Base-by-base conservation (phyloP, 1,140 invertebrate species). In the Dreissena polymorpha region DNA sequence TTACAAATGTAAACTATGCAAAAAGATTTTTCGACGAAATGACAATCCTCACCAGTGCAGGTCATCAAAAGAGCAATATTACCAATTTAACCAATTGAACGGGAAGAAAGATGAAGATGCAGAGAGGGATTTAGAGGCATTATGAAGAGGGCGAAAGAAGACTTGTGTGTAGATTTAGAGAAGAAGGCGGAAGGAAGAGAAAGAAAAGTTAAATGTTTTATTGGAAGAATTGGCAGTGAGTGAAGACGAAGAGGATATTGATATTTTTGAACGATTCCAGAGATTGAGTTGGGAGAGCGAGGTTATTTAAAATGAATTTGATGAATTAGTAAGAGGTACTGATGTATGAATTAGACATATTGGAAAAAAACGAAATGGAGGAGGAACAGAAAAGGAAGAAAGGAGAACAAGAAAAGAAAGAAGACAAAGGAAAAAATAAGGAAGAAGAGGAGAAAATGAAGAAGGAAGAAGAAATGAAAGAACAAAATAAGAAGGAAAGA, bases 21-120 rank as follows among this genome's bases (percentile, higher is more conserved):
- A 13, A 21, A 65, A 53, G n/a, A 76, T 76, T 1, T 76, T 65
- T 10, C 0, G 73, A 65, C 27, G 60, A 49, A 76, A 76, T 49
- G 73, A 76, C 27, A 76, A 65, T 49, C 73, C 73, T 1, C 73
- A 76, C n/a, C 18, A 10, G 5, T 76, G 73, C 27, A 64, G 60
- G 18, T 18, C 57, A 12, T 10, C 10, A 16, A 76, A 21, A 49
- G n/a, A 21, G 8, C 18, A 76, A n/a, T 64, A 49, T 51, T 2
- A 57, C 14, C n/a, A 57, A 12, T 73, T 73, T 57, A 73, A 71
- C n/a, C 69, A 71, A 18, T 51, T 71, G 0, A 71, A 10, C 18
- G 69, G 69, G n/a, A 29, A 14, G 8, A 12, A 18, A 5, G 39
- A 21, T 0, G 2, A 76, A 53, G 23, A 65, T 23, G 73, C 60